Base-by-base conservation (phyloP, 2,888 invertebrate species). In the Colletes collaris region DNA sequence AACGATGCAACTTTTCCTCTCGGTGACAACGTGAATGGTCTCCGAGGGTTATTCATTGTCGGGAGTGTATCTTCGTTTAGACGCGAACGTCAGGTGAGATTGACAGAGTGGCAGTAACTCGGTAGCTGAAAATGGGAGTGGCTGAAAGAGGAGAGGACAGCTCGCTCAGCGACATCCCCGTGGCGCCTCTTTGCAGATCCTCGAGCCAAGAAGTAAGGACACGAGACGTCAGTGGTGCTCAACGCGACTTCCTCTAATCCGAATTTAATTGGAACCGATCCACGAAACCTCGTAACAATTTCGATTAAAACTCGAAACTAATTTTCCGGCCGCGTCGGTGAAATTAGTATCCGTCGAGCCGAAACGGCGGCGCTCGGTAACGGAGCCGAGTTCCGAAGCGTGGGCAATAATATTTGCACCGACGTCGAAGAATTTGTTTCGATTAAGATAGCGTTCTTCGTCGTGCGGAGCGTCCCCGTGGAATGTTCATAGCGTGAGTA, bases 81-180 rank as follows among this genome's bases (percentile, higher is more conserved):
- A 81, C 76, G 77, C 60, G 62, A 82, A 56, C 50, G 83, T 80
- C 78, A 79, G 71, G 78, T 53, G 58, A 77, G 84, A 86, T 86
- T 86, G 86, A 86, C 82, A 82, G 85, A 85, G 83, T 85, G 84
- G 86, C 83, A 80, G 84, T 89, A 89, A 87, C 88, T 86, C 84
- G 87, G 90, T 90, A 90, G 89, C 88, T 86, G 87, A 87, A 88
- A 86, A 87, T 88, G 88, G 90, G 88, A 89, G 90, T 90, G 89
- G 90, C 85, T 85, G 88, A 82, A 83, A 89, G 88, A 90, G 88
- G 86, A 87, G 88, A 88, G 87, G 88, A 88, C 83, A 90, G 81
- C 85, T 87, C 85, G 83, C 78, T 80, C 86, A 84, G 86, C 87
- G 89, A 90, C 88, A 87, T 88, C 88, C 85, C 85, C 78, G 86